Conservation (phyloP, 2,797 vertebrate genomes). For the Scarus forsteni region DNA sequence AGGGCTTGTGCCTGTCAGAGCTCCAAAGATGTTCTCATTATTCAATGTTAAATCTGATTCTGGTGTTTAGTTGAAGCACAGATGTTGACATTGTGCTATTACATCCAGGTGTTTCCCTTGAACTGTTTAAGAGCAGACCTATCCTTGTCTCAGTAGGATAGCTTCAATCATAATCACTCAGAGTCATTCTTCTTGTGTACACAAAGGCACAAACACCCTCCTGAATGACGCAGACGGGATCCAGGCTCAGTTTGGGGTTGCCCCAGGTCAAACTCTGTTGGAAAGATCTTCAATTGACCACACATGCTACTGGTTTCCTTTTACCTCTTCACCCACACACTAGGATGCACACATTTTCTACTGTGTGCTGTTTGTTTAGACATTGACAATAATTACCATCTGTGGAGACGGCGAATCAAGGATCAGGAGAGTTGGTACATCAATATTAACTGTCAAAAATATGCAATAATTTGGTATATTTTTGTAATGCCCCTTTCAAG, state of each 20-base stretch:
- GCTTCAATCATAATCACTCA: slow-evolving; percentile 62
- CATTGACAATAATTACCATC: slow-evolving; percentile 50
- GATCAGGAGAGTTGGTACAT: slow-evolving; percentile 24
- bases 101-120: slow-evolving; percentile 68
- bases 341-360: slow-evolving; percentile 33
- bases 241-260: slow-evolving; percentile 74
- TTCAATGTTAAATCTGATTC: slow-evolving; percentile 32
- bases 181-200: slow-evolving; percentile 47
- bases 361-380: slow-evolving; percentile 59
- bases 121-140: slow-evolving; percentile 54
- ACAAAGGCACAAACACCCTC: slow-evolving; percentile 49
- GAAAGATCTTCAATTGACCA: slow-evolving; percentile 79
- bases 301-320: slow-evolving; percentile 78
- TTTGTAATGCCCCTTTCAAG: no score
- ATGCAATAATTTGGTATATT: neutral
- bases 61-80: slow-evolving; percentile 29
- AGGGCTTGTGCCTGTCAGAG: slow-evolving; percentile 15
- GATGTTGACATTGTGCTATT: slow-evolving; percentile 41
- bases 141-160: slow-evolving; percentile 54
- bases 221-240: slow-evolving; percentile 72
- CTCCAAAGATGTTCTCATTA: slow-evolving; percentile 27
- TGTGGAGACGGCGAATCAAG: slow-evolving; percentile 33
- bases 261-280: slow-evolving; percentile 72
- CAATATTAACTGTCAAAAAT: slow-evolving; percentile 6
- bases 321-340: slow-evolving; percentile 54